Base-by-base conservation (phyloP, 2,888 invertebrate species). In the Cataglyphis livida region DNA sequence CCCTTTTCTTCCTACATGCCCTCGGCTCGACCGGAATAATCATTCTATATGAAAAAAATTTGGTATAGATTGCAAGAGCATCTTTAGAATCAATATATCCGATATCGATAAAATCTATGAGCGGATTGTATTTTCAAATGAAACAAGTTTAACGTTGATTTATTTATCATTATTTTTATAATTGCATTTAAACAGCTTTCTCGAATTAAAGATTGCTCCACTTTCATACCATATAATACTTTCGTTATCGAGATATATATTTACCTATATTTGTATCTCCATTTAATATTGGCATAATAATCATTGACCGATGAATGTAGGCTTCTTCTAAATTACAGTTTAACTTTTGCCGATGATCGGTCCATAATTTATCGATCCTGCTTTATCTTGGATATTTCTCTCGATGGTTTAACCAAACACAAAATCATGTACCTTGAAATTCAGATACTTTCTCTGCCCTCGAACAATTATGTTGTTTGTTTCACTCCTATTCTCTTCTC, bases 401-500 rank as follows among this genome's bases (percentile, higher is more conserved):
- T 57, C 38, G 28, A 28, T 32, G 15, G 0, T 38, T 35, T 38
- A 57, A 66, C n/a, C 6, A 64, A 51, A 64, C 51, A 64, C 75
- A 68, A 71, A 74, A 88, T 5, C 6, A n/a, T 48, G 81, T 78
- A 82, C 76, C 82, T 81, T 70, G 71, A 82, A 82, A 83, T 79
- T 65, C 81, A 76, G 85, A 71, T 87, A 89, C 87, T 89, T 88
- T 88, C 90, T 87, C 87, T 84, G 86, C 88, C 90, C 89, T 85
- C 88, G 66, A 54, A 84, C 83, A 82, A 87, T 88, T 89, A 88
- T 85, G 79, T 83, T 85, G 87, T 85, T 74, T 84, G 85, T 89
- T 84, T 89, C 87, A 84, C 82, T 89, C 87, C 85, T 85, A 48
- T 74, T 75, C 81, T 78, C 54, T 75, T 66, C 38, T 57, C 57